A percentile compares a stretch with the other conserved stretches of the same genome.
These are phyloP conservation scores for Sisor rabdophorus DNA, from an alignment of 2,113 vertebrate genomes.

Conservation along the genomic window DNA sequence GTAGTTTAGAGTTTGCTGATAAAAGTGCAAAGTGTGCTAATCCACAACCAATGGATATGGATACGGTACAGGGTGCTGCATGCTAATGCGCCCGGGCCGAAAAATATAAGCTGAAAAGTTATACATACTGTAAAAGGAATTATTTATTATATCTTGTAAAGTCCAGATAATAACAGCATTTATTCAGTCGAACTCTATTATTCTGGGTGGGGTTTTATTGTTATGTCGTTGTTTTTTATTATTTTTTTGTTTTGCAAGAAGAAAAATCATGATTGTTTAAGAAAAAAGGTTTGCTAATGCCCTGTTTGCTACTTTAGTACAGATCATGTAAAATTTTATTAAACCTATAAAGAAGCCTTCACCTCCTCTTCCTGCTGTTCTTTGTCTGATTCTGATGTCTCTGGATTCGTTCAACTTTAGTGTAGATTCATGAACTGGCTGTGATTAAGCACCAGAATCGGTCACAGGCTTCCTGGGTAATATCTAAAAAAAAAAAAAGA, in stretches of 20 bases:
- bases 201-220: not conserved
- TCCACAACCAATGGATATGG: conserved; percentile 42
- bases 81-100: conserved; percentile 43
- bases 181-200: not conserved
- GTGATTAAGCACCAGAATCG: conserved; percentile 44
- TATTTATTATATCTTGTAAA: conserved; percentile 27
- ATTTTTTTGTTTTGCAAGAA: not conserved
- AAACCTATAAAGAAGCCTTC: conserved; percentile 19
- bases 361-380: not conserved
- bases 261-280: not conserved
- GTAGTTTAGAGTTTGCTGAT: conserved; percentile 42
- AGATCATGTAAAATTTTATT: conserved; percentile 19
- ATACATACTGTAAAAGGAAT: conserved; percentile 38
- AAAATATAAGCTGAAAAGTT: conserved; percentile 46
- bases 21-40: conserved; percentile 53
- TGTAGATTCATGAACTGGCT: conserved; percentile 32
- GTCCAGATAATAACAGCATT: conserved; percentile 37
- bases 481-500: conserved; percentile 42
- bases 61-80: conserved; percentile 45
- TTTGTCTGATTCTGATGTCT: conserved; percentile 35
- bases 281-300: not conserved
- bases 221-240: not conserved
- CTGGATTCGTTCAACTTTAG: conserved; percentile 40
- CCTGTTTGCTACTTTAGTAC: not conserved
- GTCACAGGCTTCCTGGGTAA: conserved; percentile 32